Base-by-base conservation (phyloP, 2,797 vertebrate genomes). In the Paratrypauchen microcephalus region DNA sequence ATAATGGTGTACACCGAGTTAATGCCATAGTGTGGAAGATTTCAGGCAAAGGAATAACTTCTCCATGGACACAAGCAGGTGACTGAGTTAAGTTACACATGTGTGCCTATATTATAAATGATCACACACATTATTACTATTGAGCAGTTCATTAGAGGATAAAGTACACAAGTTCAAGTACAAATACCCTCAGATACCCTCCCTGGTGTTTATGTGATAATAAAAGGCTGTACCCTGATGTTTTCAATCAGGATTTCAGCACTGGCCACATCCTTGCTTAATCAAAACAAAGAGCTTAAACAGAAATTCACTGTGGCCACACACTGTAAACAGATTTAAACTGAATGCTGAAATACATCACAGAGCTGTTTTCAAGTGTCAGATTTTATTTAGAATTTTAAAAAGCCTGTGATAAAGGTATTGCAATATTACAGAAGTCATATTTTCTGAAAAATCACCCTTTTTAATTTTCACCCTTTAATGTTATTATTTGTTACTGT, bases 241-340 rank as follows among this genome's bases (percentile, higher is more conserved):
- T 59, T 59, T 30, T 32, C 26, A 11, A 11, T 59, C 57, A 60
- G 58, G 5, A 36, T 61, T 61, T 61, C 59, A 36, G 32, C 59
- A 12, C 19, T 39, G 32, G 19, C 19, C 32, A 28, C n/a, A 9
- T 12, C 8, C 19, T 61, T 61, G 21, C 39, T 47, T 63, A 13
- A 47, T 45, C 61, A 47, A 63, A 63, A 63, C 61, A 63, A 63
- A 61, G 59, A 61, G 21, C 61, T 63, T n/a, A 63, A 63, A 63
- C 32, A 11, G 11, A 61, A 32, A 32, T 28, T 59, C 28, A 30
- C 28, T 32, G 32, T 61, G 19, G 13, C 59, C 11, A 61, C 59
- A 61, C 36, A 12, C 58, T 15, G 41, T 15, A 45, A 4, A 61
- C 59, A 32, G 30, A 23, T 19, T 18, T 19, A 32, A 15, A 62